phyloP scores from a whole-genome alignment of 2,888 invertebrate species.

The Apodemia zela region DNA sequence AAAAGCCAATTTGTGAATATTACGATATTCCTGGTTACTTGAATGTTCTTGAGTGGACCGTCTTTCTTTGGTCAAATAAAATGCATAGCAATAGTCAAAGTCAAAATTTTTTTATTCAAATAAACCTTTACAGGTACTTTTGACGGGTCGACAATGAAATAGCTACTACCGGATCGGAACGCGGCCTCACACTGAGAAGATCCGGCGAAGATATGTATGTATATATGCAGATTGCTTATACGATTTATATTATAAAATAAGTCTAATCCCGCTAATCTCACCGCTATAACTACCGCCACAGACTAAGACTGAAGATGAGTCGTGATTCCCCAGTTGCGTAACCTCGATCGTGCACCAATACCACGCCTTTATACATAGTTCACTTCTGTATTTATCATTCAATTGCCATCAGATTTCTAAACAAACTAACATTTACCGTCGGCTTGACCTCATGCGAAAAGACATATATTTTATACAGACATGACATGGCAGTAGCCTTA shows the following conservation, averaged over 20 bases:
- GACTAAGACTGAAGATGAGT: conserved; percentile 37
- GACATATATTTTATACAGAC: neutral
- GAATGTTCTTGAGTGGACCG: neutral
- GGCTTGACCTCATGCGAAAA: neutral
- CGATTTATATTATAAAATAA: neutral
- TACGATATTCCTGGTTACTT: neutral
- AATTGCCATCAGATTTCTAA: conserved; percentile 1
- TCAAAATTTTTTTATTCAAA: too few relatives aligned
- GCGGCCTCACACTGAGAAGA: too few relatives aligned
- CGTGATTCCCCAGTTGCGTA: conserved; percentile 37
- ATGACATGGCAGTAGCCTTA: too few relatives aligned
- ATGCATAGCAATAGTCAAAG: neutral
- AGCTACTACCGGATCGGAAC: too few relatives aligned
- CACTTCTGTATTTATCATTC: conserved; percentile 15
- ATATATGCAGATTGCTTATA: too few relatives aligned
- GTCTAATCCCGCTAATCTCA: neutral
- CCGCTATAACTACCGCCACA: conserved; percentile 28
- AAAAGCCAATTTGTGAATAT: neutral
- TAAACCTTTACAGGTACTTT: too few relatives aligned
- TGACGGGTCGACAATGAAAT: too few relatives aligned
- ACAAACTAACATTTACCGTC: conserved; percentile 3
- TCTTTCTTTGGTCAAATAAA: neutral
- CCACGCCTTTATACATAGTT: conserved; percentile 34
- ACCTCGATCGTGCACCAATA: conserved; percentile 31
- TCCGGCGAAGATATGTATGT: too few relatives aligned